A percentile compares a stretch with the other conserved stretches of the same genome.
Conservation (phyloP, 2,888 invertebrate species). For the Melinaea marsaeus region DNA sequence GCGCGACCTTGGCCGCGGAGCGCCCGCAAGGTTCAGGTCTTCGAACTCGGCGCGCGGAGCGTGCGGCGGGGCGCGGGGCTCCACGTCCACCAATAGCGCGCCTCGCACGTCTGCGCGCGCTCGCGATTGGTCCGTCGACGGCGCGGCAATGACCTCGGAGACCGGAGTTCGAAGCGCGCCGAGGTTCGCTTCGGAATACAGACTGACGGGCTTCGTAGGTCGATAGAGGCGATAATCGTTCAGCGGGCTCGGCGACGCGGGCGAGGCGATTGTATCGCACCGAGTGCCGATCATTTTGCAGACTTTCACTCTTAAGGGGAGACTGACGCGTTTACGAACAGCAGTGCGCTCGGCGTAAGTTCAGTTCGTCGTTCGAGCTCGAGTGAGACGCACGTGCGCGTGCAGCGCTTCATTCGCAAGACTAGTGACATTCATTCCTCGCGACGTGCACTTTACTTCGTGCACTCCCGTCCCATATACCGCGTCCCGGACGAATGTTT, state of each 20-base stretch:
- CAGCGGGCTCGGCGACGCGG: slow-evolving; percentile 51
- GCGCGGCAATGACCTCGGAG: slow-evolving; percentile 91
- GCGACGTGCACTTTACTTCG: slow-evolving; percentile 56
- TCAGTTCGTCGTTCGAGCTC: slow-evolving; percentile 80
- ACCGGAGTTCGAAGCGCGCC: slow-evolving; percentile 88
- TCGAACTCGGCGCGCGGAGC: slow-evolving; percentile 80
- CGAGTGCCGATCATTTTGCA: slow-evolving; percentile 75
- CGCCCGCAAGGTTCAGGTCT: slow-evolving; percentile 92
- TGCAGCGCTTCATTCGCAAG: slow-evolving; percentile 50
- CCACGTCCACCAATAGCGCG: slow-evolving; percentile 66
- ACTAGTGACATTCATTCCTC: slow-evolving; percentile 72
- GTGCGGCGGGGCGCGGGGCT: slow-evolving; percentile 64
- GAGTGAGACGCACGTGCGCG: slow-evolving; percentile 71
- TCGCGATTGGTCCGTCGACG: slow-evolving; percentile 69
- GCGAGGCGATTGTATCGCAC: slow-evolving; percentile 75
- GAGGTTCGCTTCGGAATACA: slow-evolving; percentile 79
- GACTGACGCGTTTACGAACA: slow-evolving; percentile 61
- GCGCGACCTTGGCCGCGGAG: slow-evolving; percentile 88
- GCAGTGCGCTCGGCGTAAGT: slow-evolving; percentile 65
- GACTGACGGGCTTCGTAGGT: slow-evolving; percentile 73
- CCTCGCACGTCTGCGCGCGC: slow-evolving; percentile 69
- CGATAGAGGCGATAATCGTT: slow-evolving; percentile 75
- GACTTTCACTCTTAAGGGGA: slow-evolving; percentile 78
- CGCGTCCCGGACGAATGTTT: slow-evolving; percentile 51
- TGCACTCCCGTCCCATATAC: slow-evolving; percentile 68